Conservation (phyloP, 2,797 vertebrate genomes). For the Parauchenoglanis punctatus region DNA sequence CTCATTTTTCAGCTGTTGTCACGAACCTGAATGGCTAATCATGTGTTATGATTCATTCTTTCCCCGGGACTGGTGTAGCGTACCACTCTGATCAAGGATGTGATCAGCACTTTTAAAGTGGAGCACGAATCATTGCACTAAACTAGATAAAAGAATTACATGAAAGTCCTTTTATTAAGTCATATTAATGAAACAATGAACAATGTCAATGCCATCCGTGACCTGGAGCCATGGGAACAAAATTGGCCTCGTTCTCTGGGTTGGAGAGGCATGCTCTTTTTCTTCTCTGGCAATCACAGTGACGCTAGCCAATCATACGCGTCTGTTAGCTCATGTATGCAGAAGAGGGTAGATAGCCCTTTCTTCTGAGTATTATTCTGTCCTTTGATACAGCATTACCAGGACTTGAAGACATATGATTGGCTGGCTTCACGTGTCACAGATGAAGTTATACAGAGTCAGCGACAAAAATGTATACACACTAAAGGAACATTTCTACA, state of each 20-base stretch:
- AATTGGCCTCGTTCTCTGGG: neutral
- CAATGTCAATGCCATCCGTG: neutral
- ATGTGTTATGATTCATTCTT: constrained; percentile 13
- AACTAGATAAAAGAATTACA: neutral
- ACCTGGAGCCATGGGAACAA: neutral
- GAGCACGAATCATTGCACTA: neutral
- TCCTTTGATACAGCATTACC: neutral
- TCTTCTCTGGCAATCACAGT: neutral
- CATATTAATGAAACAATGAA: neutral
- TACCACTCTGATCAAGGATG: constrained; percentile 5
- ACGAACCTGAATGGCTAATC: constrained; percentile 11
- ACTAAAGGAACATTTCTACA: too few relatives aligned
- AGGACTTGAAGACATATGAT: too few relatives aligned
- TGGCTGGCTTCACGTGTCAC: neutral
- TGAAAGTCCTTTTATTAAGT: neutral
- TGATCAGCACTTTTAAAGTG: constrained; percentile 4
- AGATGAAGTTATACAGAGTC: too few relatives aligned
- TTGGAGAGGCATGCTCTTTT: neutral
- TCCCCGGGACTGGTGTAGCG: neutral
- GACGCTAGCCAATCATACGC: neutral
- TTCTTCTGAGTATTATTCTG: neutral
- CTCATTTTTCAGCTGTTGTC: constrained; percentile 24
- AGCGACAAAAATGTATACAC: too few relatives aligned
- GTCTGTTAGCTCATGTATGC: neutral
- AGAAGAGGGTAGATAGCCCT: neutral